Percentiles rank a stretch among this genome's conserved stretches.
These are phyloP conservation scores for Agrochola litura DNA, from an alignment of 2,888 invertebrate genomes.

Conservation along the genomic window DNA sequence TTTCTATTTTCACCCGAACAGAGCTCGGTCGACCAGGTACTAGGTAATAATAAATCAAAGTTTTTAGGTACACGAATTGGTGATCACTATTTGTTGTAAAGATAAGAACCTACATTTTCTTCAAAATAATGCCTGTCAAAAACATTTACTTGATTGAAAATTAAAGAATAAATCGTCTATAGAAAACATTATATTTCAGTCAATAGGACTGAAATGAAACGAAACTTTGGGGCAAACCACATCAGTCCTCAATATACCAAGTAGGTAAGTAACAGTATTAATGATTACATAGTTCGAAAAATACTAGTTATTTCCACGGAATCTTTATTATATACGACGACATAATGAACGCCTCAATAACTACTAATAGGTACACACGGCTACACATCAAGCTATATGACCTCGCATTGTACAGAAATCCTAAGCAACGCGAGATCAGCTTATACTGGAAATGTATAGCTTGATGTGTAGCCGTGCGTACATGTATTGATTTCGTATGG, in stretches of 20 bases:
- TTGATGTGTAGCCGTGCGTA: too few species aligned
- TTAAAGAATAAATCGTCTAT: neutral
- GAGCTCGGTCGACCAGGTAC: too few species aligned
- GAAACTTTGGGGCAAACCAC: neutral
- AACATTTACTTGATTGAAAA: neutral
- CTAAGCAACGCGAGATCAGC: too few species aligned
- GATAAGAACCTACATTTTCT: too few species aligned
- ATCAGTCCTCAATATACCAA: neutral
- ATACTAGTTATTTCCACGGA: conserved; percentile 13
- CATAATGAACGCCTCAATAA: conserved; percentile 38
- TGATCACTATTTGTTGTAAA: neutral
- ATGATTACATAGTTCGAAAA: neutral
- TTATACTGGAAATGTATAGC: too few species aligned
- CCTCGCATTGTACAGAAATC: too few species aligned
- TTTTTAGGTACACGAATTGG: neutral
- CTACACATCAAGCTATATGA: too few species aligned
- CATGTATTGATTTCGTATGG: conserved; percentile 46
- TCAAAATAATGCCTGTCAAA: neutral
- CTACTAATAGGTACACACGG: neutral
- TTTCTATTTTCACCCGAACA: too few species aligned
- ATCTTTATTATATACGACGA: neutral
- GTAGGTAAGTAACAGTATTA: neutral
- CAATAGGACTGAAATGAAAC: neutral
- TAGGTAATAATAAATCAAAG: too few species aligned
- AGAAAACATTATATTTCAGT: neutral